A percentile compares a stretch with the other conserved stretches of the same genome.
Conservation (phyloP, 2,888 invertebrate species). For the Metallyticus violacea region DNA sequence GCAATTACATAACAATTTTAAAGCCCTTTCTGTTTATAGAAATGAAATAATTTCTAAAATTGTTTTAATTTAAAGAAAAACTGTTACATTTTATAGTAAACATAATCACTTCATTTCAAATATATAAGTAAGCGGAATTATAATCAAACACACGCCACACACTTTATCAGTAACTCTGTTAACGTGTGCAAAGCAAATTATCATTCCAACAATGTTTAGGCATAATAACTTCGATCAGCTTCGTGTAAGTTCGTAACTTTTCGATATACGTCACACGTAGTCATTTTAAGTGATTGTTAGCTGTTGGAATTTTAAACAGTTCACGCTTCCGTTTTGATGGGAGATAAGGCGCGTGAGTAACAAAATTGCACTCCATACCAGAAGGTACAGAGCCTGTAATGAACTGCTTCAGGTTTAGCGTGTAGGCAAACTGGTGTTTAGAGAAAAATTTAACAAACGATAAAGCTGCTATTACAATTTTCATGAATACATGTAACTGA, state of each 20-base stretch:
- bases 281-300: neutral
- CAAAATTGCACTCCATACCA: neutral
- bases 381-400: neutral
- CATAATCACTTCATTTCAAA: too few relatives aligned
- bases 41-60: too few relatives aligned
- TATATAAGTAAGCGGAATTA: too few relatives aligned
- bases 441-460: neutral
- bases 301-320: neutral
- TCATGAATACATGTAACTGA: neutral
- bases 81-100: too few relatives aligned
- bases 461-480: neutral
- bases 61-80: too few relatives aligned
- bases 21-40: too few relatives aligned
- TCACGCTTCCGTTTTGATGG: neutral
- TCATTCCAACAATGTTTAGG: neutral
- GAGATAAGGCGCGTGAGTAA: neutral
- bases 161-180: too few relatives aligned
- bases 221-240: neutral
- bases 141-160: too few relatives aligned
- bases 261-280: neutral
- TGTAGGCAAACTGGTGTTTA: neutral
- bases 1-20: too few relatives aligned
- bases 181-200: neutral
- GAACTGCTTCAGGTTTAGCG: neutral
- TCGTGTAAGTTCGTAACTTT: neutral